A percentile compares a stretch with the other conserved stretches of the same genome.
Evolutionary conservation across 2,797 vertebrate genomes (phyloP).

Genomic region (Sylvilagus floridanus): DNA sequence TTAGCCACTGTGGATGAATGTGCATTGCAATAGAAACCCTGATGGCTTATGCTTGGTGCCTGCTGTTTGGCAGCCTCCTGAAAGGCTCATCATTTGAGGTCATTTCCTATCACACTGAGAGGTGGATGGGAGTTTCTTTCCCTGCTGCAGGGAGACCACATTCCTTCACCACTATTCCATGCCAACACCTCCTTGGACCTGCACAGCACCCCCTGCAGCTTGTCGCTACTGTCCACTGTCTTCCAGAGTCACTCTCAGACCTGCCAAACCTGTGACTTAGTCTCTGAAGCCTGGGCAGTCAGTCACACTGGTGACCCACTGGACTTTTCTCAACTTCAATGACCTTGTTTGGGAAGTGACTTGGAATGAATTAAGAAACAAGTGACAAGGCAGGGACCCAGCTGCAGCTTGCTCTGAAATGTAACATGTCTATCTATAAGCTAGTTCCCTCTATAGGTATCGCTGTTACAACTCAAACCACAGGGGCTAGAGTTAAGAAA

Average conservation of each 20-base stretch:
- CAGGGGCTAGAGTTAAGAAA: neutral
- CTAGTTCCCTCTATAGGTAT: neutral
- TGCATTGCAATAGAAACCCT: neutral
- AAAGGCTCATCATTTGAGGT: neutral
- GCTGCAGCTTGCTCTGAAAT: conserved; percentile 10
- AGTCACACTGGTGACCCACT: neutral
- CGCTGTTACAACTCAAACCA: conserved; percentile 25
- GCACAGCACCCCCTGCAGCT: neutral
- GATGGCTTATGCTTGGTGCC: neutral
- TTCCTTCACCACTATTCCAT: neutral
- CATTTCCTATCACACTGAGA: neutral
- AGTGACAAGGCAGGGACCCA: neutral
- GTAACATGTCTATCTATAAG: neutral
- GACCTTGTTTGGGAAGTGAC: conserved; percentile 27
- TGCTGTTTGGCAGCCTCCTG: neutral
- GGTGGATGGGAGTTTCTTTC: neutral
- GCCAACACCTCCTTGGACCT: neutral
- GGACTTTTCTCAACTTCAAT: neutral
- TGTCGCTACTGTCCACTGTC: neutral
- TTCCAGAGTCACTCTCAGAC: conserved; percentile 11
- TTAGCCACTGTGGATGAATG: neutral
- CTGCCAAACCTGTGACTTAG: neutral
- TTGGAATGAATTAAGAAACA: conserved; percentile 32
- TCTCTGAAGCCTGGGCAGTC: neutral
- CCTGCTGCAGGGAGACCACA: neutral